These are phyloP conservation scores for Leguminivora glycinivorella DNA, from an alignment of 1,140 invertebrate genomes.

Conservation along the genomic window DNA sequence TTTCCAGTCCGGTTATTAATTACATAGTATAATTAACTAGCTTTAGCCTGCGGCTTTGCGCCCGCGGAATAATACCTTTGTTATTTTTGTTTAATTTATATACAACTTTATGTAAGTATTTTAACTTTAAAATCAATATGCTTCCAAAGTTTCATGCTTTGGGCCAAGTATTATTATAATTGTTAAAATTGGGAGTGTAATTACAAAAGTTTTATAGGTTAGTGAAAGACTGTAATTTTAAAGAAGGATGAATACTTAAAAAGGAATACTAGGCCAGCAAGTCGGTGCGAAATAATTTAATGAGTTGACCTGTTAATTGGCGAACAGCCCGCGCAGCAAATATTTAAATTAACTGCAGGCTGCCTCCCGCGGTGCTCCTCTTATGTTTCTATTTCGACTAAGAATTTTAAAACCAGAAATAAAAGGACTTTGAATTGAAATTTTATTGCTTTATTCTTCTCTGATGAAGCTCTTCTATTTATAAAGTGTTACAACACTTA, in stretches of 20 bases:
- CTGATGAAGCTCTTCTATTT: not conserved
- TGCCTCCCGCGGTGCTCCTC: constrained; percentile 28
- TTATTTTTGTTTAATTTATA: too few species aligned
- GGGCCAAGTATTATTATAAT: too few species aligned
- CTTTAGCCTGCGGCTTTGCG: too few species aligned
- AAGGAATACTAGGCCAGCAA: constrained; percentile 37
- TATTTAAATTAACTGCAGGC: constrained; percentile 57
- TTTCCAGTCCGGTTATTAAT: too few species aligned
- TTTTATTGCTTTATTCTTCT: not conserved
- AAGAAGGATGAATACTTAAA: constrained; percentile 12
- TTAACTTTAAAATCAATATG: too few species aligned
- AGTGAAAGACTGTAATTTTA: not conserved
- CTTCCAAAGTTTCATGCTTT: too few species aligned
- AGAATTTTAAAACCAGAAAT: constrained; percentile 1
- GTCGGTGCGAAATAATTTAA: constrained; percentile 54
- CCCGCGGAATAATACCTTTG: too few species aligned
- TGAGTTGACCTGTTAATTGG: constrained; percentile 63
- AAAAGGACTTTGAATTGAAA: not conserved
- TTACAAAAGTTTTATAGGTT: too few species aligned
- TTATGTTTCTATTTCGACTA: constrained; percentile 32
- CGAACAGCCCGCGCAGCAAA: constrained; percentile 55
- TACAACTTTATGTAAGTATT: too few species aligned
- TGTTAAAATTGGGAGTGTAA: too few species aligned
- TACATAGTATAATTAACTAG: too few species aligned
- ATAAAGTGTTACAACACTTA: too few species aligned